Evolutionary conservation across 2,797 vertebrate genomes (phyloP).

Genomic region (Sebastiscus albofasciatus): DNA sequence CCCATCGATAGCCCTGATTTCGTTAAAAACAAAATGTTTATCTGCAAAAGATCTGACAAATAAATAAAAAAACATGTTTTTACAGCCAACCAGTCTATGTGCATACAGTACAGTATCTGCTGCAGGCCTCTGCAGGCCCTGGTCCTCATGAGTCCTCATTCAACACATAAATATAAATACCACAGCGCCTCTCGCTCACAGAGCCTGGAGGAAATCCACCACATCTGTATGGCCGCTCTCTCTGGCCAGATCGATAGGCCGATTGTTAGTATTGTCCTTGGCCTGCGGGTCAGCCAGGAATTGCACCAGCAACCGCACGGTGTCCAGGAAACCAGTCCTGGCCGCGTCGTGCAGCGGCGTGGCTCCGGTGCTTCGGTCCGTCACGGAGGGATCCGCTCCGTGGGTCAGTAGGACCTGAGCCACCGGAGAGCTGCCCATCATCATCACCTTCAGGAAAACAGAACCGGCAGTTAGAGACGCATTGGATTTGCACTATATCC

Average conservation of each 20-base stretch:
- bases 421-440: slow-evolving; percentile 82
- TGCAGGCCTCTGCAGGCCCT: slow-evolving; percentile 40
- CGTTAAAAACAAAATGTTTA: slow-evolving; percentile 13
- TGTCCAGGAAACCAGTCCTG: slow-evolving; percentile 77
- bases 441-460: slow-evolving; percentile 78
- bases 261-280: slow-evolving; percentile 49
- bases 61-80: slow-evolving; percentile 38
- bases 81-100: background rate
- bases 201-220: slow-evolving; percentile 61
- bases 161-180: background rate
- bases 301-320: slow-evolving; percentile 66
- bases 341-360: slow-evolving; percentile 85
- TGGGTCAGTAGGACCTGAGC: slow-evolving; percentile 65
- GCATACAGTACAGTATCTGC: background rate
- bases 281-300: slow-evolving; percentile 61
- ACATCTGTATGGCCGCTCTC: slow-evolving; percentile 53
- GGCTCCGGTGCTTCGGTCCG: slow-evolving; percentile 66
- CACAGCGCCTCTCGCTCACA: slow-evolving; percentile 9
- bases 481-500: background rate
- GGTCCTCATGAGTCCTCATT: background rate
- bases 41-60: background rate
- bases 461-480: background rate
- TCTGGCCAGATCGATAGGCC: slow-evolving; percentile 76
- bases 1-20: background rate
- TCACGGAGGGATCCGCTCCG: slow-evolving; percentile 77